These are phyloP conservation scores for Labia minor DNA, from an alignment of 2,888 invertebrate species.

Conservation along the genomic window DNA sequence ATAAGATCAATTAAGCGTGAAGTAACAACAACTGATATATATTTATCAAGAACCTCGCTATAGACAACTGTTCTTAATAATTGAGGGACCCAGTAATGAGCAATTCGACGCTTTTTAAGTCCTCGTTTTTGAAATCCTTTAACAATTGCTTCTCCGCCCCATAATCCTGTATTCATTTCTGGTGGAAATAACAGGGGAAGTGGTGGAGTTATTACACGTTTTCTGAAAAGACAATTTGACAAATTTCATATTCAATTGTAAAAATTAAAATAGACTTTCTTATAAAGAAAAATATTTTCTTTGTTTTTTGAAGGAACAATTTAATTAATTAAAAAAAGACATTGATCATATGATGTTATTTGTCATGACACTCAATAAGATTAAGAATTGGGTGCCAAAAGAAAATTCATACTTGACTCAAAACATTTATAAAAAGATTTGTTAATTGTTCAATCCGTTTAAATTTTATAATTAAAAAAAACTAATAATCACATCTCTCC, in stretches of 20 bases:
- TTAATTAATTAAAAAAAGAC: not conserved
- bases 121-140: conserved; percentile 69
- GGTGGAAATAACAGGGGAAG: conserved; percentile 65
- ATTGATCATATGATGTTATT: too few relatives aligned
- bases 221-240: conserved; percentile 36
- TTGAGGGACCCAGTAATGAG: conserved; percentile 80
- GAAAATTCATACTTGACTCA: too few relatives aligned
- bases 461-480: too few relatives aligned
- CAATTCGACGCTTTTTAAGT: conserved; percentile 51
- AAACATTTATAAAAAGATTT: too few relatives aligned
- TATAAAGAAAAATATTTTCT: too few relatives aligned
- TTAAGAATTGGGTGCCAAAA: too few relatives aligned
- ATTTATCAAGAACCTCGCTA: conserved; percentile 79
- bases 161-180: conserved; percentile 74
- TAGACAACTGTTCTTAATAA: conserved; percentile 71
- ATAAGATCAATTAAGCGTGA: conserved; percentile 71
- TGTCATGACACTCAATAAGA: too few relatives aligned
- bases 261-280: conserved; percentile 23
- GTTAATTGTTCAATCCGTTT: too few relatives aligned
- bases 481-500: conserved; percentile 59
- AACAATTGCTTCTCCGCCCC: conserved; percentile 93
- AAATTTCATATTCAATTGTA: conserved; percentile 16
- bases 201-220: conserved; percentile 62
- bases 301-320: not conserved
- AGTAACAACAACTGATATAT: conserved; percentile 74